These are phyloP conservation scores for Dynastes hyllus DNA, from an alignment of 2,888 invertebrate genomes.

Conservation along the genomic window DNA sequence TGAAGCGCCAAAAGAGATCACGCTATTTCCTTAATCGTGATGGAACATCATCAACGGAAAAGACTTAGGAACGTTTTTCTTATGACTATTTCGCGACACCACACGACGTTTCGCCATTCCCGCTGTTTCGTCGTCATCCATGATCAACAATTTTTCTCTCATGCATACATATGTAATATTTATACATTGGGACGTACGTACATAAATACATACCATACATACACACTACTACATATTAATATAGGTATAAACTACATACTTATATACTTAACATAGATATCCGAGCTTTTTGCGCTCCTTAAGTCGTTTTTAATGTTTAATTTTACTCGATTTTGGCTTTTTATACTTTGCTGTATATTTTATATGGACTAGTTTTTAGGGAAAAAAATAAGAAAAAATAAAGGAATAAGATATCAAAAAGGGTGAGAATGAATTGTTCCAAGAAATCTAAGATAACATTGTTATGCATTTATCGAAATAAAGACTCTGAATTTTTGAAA, in stretches of 20 bases:
- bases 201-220: constrained; percentile 20
- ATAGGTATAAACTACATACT: constrained; percentile 15
- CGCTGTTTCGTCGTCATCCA: constrained; percentile 16
- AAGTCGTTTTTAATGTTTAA: constrained; percentile 18
- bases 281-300: constrained; percentile 41
- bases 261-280: constrained; percentile 23
- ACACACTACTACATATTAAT: constrained; percentile 13
- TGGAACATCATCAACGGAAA: constrained; percentile 14
- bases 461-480: constrained; percentile 37
- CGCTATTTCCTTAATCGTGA: constrained; percentile 59
- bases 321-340: constrained; percentile 45
- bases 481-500: constrained; percentile 36
- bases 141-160: constrained; percentile 27
- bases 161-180: constrained; percentile 26
- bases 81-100: constrained; percentile 55
- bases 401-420: constrained; percentile 1
- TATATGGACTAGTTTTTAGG: constrained; percentile 47
- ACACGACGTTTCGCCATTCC: constrained; percentile 37
- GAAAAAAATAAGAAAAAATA: constrained; percentile 9
- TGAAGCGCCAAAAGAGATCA: constrained; percentile 77
- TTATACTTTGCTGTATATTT: constrained; percentile 52
- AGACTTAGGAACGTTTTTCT: constrained; percentile 39
- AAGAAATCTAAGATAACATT: constrained; percentile 33
- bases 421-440: constrained; percentile 2
- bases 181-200: constrained; percentile 19